phyloP scores from a whole-genome alignment of 2,888 invertebrate genomes.

The Diarsia mendica region DNA sequence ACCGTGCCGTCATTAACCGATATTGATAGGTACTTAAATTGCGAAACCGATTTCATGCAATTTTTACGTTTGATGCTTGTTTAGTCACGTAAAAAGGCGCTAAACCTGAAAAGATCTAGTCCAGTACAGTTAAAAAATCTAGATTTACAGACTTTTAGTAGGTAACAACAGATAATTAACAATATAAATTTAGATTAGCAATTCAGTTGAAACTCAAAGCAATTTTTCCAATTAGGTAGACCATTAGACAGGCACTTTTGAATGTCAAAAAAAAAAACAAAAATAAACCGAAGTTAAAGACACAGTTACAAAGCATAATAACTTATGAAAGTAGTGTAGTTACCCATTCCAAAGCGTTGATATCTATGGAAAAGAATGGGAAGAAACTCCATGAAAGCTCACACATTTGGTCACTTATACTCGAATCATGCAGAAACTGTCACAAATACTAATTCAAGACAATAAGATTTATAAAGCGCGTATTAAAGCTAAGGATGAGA shows the following conservation, averaged over 20 bases:
- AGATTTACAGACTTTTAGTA: not conserved
- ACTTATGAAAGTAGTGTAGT: no score
- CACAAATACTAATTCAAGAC: not conserved
- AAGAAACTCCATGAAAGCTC: no score
- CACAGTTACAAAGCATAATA: no score
- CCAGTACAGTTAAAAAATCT: not conserved
- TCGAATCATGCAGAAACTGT: not conserved
- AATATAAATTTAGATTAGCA: not conserved
- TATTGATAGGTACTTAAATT: not conserved
- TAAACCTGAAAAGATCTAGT: constrained; percentile 1
- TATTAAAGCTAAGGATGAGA: not conserved
- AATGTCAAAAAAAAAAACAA: no score
- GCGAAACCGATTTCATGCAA: not conserved
- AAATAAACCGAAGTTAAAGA: no score
- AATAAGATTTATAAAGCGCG: not conserved
- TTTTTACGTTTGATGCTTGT: not conserved
- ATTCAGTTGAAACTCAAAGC: not conserved
- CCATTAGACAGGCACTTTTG: no score
- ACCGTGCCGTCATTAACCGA: no score
- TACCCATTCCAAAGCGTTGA: no score
- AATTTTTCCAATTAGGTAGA: no score
- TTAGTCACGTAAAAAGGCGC: not conserved
- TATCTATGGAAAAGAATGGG: no score
- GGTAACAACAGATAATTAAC: not conserved
- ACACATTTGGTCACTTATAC: not conserved